Conservation (phyloP, 2,888 invertebrate species). For the Epistrophella euchroma region DNA sequence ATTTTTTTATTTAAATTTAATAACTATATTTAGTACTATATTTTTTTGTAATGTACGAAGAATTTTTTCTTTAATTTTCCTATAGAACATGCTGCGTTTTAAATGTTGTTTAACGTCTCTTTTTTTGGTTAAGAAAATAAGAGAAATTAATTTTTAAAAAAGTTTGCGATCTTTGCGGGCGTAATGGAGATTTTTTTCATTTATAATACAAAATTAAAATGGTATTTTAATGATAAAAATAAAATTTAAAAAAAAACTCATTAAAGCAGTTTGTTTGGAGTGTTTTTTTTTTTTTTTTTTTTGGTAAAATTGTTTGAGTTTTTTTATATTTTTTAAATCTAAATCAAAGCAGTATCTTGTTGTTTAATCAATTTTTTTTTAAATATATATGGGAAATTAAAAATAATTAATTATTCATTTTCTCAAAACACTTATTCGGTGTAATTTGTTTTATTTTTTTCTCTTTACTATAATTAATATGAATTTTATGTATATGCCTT, state of each 20-base stretch:
- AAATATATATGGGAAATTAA: constrained; percentile 60
- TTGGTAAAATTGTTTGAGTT: constrained; percentile 59
- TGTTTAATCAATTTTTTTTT: constrained; percentile 40
- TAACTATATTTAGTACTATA: constrained; percentile 75
- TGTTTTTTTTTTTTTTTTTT: constrained; percentile 34
- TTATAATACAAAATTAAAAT: constrained; percentile 72
- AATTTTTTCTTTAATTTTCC: constrained; percentile 72
- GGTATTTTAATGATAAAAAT: constrained; percentile 45
- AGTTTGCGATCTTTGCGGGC: constrained; percentile 55
- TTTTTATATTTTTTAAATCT: constrained; percentile 52
- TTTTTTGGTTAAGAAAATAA: constrained; percentile 1
- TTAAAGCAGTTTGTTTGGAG: constrained; percentile 68
- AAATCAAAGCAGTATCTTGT: constrained; percentile 72
- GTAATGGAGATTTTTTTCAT: constrained; percentile 39
- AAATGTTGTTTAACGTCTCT: constrained; percentile 33
- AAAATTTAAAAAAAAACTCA: constrained; percentile 43
- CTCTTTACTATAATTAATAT: constrained; percentile 68
- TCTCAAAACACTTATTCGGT: constrained; percentile 75
- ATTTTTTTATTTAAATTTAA: constrained; percentile 68
- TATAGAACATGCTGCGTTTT: constrained; percentile 75
- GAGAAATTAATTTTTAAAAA: constrained; percentile 7
- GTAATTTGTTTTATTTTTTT: constrained; percentile 64
- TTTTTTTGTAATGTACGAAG: constrained; percentile 73
- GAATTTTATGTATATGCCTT: constrained; percentile 73
- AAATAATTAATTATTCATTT: constrained; percentile 53